A percentile compares a stretch with the other conserved stretches of the same genome.
phyloP scores from a whole-genome alignment of 2,113 vertebrate genomes.

The Cnemophilus loriae region DNA sequence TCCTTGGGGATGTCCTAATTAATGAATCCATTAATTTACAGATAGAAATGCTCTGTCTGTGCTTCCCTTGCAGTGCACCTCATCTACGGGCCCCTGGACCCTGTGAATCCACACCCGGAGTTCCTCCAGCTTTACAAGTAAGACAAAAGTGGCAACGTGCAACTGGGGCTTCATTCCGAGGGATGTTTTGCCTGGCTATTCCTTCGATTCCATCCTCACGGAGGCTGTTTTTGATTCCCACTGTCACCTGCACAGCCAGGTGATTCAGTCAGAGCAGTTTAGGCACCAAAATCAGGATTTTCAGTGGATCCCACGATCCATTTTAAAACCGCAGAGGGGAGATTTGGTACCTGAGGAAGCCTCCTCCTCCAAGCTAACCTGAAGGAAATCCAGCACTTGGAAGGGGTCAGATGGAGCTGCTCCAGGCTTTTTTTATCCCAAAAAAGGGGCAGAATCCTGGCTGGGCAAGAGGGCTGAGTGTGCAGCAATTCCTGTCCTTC shows the following conservation, averaged over 20 bases:
- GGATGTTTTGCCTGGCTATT: background rate
- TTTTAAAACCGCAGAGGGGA: background rate
- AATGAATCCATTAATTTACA: background rate
- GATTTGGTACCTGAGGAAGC: background rate
- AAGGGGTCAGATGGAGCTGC: background rate
- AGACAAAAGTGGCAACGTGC: background rate
- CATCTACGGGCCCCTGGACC: constrained; percentile 93
- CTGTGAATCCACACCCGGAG: constrained; percentile 88
- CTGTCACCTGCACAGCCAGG: background rate
- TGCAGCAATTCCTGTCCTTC: background rate
- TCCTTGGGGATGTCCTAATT: background rate
- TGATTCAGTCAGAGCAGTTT: background rate
- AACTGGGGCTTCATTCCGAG: background rate
- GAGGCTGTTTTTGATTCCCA: background rate
- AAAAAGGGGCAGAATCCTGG: background rate
- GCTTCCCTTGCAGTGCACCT: constrained; percentile 85
- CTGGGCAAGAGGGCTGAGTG: rapidly evolving
- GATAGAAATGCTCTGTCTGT: background rate
- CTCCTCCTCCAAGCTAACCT: background rate
- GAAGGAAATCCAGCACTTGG: background rate
- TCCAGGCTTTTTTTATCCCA: background rate
- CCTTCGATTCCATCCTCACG: background rate
- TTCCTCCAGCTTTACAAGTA: constrained; percentile 91
- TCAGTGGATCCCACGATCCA: background rate
- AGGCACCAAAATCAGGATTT: background rate